A percentile compares a stretch with the other conserved stretches of the same genome.
phyloP scores from a whole-genome alignment of 2,113 vertebrate species.

The Dromiciops gliroides region DNA sequence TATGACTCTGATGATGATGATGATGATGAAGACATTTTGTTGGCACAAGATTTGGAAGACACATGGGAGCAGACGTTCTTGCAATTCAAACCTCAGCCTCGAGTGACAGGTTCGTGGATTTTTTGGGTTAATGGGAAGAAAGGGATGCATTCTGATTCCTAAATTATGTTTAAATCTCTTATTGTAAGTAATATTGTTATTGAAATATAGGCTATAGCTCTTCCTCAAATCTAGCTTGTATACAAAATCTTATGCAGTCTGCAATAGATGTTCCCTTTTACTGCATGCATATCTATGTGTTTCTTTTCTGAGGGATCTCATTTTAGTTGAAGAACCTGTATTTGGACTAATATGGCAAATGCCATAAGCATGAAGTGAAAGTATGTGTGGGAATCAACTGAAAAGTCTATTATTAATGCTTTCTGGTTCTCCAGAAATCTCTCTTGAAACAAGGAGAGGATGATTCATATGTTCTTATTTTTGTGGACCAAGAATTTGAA shows the following conservation, averaged over 20 bases:
- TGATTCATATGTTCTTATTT: background rate
- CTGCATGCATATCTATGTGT: background rate
- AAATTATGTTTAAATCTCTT: background rate
- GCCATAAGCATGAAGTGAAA: background rate
- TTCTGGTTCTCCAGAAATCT: background rate
- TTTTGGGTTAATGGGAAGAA: fast-evolving
- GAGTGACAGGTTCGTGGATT: slow-evolving; percentile 85
- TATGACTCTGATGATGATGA: slow-evolving; percentile 87
- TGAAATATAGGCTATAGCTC: background rate
- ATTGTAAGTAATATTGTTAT: slow-evolving; percentile 20
- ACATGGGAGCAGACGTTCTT: slow-evolving; percentile 93
- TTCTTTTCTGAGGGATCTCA: background rate
- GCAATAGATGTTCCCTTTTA: background rate
- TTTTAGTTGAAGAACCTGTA: background rate
- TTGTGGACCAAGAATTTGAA: background rate
- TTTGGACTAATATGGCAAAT: background rate
- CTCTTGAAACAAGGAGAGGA: background rate
- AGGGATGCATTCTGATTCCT: background rate
- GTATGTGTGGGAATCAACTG: background rate
- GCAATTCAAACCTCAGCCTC: slow-evolving; percentile 81
- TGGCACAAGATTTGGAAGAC: slow-evolving; percentile 93
- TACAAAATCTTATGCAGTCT: background rate
- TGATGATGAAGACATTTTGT: slow-evolving; percentile 81
- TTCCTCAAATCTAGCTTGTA: background rate
- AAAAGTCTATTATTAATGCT: background rate